Evolutionary conservation across 2,888 invertebrate genomes (phyloP).

Genomic region (Cephus spinipes): DNA sequence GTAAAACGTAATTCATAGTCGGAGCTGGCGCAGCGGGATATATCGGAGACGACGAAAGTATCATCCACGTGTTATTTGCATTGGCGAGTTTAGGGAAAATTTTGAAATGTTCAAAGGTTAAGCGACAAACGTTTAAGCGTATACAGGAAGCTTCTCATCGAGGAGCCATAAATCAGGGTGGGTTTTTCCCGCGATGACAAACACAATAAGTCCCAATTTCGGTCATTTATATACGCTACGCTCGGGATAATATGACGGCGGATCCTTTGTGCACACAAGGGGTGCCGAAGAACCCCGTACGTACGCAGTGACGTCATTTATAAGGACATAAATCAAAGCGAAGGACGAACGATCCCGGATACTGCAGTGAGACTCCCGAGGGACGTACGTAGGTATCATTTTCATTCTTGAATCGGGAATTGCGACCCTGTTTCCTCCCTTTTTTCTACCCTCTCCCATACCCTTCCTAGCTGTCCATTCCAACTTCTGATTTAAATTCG

Average conservation of each 20-base stretch:
- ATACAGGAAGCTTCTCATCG: background rate
- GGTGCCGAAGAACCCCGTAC: constrained; percentile 44
- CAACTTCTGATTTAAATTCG: background rate
- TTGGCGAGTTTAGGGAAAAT: background rate
- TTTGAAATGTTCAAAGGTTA: background rate
- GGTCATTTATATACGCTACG: constrained; percentile 66
- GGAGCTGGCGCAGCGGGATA: background rate
- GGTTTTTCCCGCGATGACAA: constrained; percentile 61
- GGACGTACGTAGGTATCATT: background rate
- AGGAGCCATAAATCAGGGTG: constrained; percentile 48
- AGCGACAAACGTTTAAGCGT: background rate
- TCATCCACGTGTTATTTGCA: background rate
- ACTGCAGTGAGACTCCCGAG: background rate
- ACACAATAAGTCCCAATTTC: constrained; percentile 67
- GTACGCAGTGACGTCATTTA: constrained; percentile 66
- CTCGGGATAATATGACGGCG: constrained; percentile 63
- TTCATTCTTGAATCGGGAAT: background rate
- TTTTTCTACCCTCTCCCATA: background rate
- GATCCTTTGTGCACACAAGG: constrained; percentile 64
- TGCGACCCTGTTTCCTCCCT: background rate
- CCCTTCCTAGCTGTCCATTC: background rate
- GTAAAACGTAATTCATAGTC: background rate
- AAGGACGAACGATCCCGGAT: constrained; percentile 48
- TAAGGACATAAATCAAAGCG: constrained; percentile 67
- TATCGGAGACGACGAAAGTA: background rate